Conservation (phyloP, 2,888 invertebrate genomes). For the Mythimna ferrago region DNA sequence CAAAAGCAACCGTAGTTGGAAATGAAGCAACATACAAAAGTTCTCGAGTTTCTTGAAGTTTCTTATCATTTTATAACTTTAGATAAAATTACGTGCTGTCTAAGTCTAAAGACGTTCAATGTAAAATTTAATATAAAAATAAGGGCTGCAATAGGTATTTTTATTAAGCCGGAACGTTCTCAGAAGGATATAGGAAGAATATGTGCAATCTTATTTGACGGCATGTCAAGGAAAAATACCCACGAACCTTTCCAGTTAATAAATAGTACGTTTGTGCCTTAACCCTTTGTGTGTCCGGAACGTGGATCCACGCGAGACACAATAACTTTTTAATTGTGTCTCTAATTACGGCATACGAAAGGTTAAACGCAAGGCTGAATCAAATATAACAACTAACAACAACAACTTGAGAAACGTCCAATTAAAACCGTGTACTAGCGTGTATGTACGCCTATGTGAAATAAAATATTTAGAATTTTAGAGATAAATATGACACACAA, state of each 20-base stretch:
- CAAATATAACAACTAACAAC: no score
- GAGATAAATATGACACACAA: not conserved
- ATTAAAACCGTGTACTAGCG: no score
- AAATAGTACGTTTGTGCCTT: no score
- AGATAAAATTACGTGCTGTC: conserved; percentile 11
- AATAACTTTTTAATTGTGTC: no score
- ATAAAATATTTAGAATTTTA: no score
- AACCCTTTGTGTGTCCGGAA: no score
- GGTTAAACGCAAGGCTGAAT: no score
- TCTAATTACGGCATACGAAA: no score
- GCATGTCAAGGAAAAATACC: not conserved
- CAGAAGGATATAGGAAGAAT: not conserved
- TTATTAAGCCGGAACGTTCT: not conserved
- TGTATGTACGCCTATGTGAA: no score
- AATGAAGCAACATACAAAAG: conserved; percentile 45
- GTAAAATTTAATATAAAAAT: not conserved
- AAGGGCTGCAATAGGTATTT: conserved; percentile 5
- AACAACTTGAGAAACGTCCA: not conserved
- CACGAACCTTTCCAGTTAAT: no score
- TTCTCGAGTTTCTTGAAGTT: conserved; percentile 39
- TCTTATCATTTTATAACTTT: conserved; percentile 26
- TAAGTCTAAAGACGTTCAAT: conserved; percentile 6
- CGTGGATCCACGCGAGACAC: no score
- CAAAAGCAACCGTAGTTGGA: conserved; percentile 34
- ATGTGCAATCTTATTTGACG: not conserved